These are phyloP conservation scores for Silurus aristotelis DNA, from an alignment of 2,797 vertebrate species.

Conservation along the genomic window DNA sequence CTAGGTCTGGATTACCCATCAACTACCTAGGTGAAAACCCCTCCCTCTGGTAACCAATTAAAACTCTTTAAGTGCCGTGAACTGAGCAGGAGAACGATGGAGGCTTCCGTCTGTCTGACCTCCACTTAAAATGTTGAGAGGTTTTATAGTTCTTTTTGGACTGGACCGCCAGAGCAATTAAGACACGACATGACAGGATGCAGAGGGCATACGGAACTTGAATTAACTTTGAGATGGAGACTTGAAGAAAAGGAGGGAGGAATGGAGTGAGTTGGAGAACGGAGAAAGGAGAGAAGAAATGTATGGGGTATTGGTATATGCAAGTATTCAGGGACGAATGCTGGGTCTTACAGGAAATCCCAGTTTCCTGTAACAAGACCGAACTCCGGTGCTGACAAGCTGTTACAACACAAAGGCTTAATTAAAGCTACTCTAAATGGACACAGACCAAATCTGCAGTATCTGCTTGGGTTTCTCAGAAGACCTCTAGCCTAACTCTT, in stretches of 20 bases:
- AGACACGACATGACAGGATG: slow-evolving; percentile 57
- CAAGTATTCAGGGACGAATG: slow-evolving; percentile 56
- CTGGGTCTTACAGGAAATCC: slow-evolving; percentile 57
- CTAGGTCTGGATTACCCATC: slow-evolving; percentile 77
- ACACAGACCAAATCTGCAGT: slow-evolving; percentile 1
- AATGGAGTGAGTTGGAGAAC: slow-evolving; percentile 47
- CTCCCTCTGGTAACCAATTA: slow-evolving; percentile 70
- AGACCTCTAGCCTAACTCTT: neutral
- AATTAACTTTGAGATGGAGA: slow-evolving; percentile 68
- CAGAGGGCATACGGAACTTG: slow-evolving; percentile 68
- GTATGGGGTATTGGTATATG: slow-evolving; percentile 23
- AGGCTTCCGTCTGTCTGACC: slow-evolving; percentile 63
- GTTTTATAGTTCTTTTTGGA: slow-evolving; percentile 65
- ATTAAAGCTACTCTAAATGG: slow-evolving; percentile 27
- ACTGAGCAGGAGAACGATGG: slow-evolving; percentile 29
- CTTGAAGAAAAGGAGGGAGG: slow-evolving; percentile 56
- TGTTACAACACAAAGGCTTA: slow-evolving; percentile 13
- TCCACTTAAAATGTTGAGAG: slow-evolving; percentile 56
- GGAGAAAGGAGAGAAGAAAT: slow-evolving; percentile 13
- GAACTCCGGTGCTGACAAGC: slow-evolving; percentile 13
- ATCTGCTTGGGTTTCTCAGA: neutral
- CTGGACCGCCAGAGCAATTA: slow-evolving; percentile 63
- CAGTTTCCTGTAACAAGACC: slow-evolving; percentile 60
- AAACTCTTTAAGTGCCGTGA: slow-evolving; percentile 65
- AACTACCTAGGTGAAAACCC: slow-evolving; percentile 71